Evolutionary conservation across 2,888 invertebrate genomes (phyloP), one percentile per base, ranked within the genome.

Genomic region (Plebejus anna): DNA sequence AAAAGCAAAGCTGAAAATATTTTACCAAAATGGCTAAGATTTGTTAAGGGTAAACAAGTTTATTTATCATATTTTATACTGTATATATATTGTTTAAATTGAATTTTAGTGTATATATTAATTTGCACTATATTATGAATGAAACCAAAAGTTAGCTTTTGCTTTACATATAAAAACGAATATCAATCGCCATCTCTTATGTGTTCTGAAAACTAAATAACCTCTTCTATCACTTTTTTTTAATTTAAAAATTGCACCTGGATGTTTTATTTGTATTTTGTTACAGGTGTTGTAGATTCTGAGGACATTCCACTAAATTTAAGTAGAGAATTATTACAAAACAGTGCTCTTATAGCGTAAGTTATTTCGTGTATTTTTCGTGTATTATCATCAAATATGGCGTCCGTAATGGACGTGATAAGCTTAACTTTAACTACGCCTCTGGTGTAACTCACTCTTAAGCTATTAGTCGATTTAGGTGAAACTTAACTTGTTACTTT

Each of bases 271-370:
- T 16, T 36, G 5, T 66, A 28, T 55, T 77, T 75, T 78, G 70
- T 88, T 88, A 75, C 84, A 96, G 96, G 99, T 86, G 99, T 99
- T 51, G 98, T 99, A 22, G 99, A 99, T 94, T 99, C 98, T 0
- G 99, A 99, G 94, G 99, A 99, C 90, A 99, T 99, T 93, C 99
- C 99, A 70, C 93, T 99, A 77, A 99, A 99, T 95, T 95, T 99
- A 79, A 99, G 99, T 87, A 95, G 99, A 85, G 99, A 99, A 90
- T 91, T 99, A 78, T 94, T 99, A 75, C 99, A 99, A 91, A 99
- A 99, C 85, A 98, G 98, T 89, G 95, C 96, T 38, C 94, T 99
- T 4, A 98, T 99, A 81, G 95, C 95, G 97, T 96, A 92, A 92
- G 94, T 89, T 32, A 22, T 66, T 66, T 66, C 32, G 16, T 66